Conservation (phyloP, 2,797 vertebrate species). For the Petrocephalus schoutedeni region DNA sequence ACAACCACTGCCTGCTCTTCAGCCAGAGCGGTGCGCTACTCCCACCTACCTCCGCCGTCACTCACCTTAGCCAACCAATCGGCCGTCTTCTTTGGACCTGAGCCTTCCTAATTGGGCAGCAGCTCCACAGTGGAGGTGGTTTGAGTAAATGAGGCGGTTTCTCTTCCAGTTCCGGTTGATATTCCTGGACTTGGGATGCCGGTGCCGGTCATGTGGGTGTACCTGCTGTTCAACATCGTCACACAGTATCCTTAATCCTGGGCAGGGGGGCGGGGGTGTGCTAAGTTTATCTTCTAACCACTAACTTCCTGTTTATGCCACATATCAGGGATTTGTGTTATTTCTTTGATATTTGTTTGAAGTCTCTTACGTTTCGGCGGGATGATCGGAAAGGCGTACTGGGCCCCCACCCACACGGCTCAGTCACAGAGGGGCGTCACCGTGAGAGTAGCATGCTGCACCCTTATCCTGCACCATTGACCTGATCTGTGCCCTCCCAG, state of each 20-base stretch:
- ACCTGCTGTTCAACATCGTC: conserved; percentile 85
- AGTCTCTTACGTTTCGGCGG: not conserved
- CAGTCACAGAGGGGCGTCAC: not conserved
- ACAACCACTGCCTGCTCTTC: conserved; percentile 78
- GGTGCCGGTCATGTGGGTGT: conserved; percentile 89
- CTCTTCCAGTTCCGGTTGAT: conserved; percentile 66
- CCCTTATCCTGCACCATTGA: not conserved
- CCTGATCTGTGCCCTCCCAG: conserved; percentile 50
- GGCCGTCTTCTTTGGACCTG: not conserved
- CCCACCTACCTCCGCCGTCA: not conserved
- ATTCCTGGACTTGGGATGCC: conserved; percentile 66
- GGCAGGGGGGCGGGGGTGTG: not conserved
- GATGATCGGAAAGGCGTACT: not conserved
- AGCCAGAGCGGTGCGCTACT: conserved; percentile 78
- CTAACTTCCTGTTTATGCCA: conserved; percentile 6
- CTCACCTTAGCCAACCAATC: not conserved
- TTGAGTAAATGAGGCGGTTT: conserved; percentile 9
- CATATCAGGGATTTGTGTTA: not conserved
- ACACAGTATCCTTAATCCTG: conserved; percentile 92
- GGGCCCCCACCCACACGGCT: not conserved
- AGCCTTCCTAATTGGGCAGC: not conserved
- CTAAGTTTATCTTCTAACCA: not conserved
- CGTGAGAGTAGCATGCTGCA: not conserved
- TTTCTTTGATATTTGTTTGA: not conserved
- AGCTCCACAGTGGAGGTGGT: not conserved